Percentiles rank a stretch among this genome's conserved stretches.
phyloP scores from a whole-genome alignment of 64 coral and sea anemone genomes.

The Orbicella faveolata region DNA sequence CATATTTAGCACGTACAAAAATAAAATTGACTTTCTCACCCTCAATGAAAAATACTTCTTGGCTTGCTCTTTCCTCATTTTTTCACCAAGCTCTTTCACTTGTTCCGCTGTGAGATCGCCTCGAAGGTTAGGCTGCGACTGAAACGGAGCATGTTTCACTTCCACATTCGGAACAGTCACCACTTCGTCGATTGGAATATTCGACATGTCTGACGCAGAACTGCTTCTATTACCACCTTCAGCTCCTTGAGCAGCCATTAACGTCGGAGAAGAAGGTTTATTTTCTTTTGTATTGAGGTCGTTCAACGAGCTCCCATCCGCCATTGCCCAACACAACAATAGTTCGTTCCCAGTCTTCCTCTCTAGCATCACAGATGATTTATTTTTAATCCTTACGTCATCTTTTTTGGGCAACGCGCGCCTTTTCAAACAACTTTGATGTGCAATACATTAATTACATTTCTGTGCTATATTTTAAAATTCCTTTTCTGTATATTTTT shows the following conservation, averaged over 20 bases:
- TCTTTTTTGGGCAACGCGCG: too few species aligned
- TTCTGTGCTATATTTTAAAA: too few species aligned
- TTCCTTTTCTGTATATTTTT: too few species aligned
- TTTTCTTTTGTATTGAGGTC: not conserved
- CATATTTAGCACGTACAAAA: not conserved
- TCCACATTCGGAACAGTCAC: constrained; percentile 57
- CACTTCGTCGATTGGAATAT: constrained; percentile 28
- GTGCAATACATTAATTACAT: too few species aligned
- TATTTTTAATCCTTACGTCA: too few species aligned
- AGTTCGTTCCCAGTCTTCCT: too few species aligned
- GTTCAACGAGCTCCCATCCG: too few species aligned
- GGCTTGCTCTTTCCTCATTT: constrained; percentile 70
- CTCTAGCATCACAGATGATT: too few species aligned
- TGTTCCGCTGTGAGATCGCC: constrained; percentile 36
- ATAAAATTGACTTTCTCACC: constrained; percentile 48
- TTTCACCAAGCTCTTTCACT: constrained; percentile 35
- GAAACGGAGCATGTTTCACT: constrained; percentile 41
- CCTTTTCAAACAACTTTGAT: too few species aligned
- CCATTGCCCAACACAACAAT: too few species aligned
- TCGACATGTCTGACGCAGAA: constrained; percentile 26
- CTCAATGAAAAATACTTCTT: constrained; percentile 95
- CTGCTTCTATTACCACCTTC: not conserved
- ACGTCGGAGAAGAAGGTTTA: not conserved
- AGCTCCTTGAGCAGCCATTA: not conserved
- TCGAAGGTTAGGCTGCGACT: constrained; percentile 39